Evolutionary conservation across 2,797 vertebrate genomes (phyloP).

Genomic region (Siniperca obscura): DNA sequence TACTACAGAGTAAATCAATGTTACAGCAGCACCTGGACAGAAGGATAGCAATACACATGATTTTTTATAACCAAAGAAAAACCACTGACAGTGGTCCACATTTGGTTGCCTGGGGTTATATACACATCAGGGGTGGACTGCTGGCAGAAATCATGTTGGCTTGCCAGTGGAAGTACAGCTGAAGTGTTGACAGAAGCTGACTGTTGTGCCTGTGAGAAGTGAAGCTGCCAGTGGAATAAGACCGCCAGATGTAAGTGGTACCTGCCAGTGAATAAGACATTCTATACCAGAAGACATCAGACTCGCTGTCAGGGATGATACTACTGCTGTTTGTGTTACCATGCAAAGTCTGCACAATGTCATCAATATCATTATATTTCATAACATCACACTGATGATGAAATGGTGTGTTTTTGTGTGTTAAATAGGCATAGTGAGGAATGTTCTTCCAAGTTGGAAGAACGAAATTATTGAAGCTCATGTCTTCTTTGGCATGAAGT

Average conservation of each 20-base stretch:
- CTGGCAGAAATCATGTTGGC: slow-evolving; percentile 45
- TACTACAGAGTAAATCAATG: slow-evolving; percentile 6
- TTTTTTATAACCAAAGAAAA: slow-evolving; percentile 4
- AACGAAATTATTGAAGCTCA: slow-evolving; percentile 26
- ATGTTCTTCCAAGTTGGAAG: not conserved
- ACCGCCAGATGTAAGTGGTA: slow-evolving; percentile 30
- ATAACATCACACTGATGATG: slow-evolving; percentile 7
- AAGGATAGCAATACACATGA: not conserved
- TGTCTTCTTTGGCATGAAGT: slow-evolving; percentile 18
- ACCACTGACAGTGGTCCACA: slow-evolving; percentile 24
- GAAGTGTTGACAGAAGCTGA: slow-evolving; percentile 63
- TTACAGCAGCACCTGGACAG: slow-evolving; percentile 19
- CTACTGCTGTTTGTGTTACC: slow-evolving; percentile 6
- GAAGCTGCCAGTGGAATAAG: slow-evolving; percentile 51
- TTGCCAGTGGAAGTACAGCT: slow-evolving; percentile 35
- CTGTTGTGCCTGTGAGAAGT: slow-evolving; percentile 44
- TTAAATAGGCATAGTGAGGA: not conserved
- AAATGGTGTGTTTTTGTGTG: not conserved
- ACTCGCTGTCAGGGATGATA: slow-evolving; percentile 27
- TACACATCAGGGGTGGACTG: slow-evolving; percentile 34
- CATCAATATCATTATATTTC: slow-evolving; percentile 1
- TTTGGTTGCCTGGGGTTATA: slow-evolving; percentile 31
- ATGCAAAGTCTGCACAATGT: slow-evolving; percentile 16
- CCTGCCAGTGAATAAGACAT: slow-evolving; percentile 38
- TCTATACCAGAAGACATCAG: slow-evolving; percentile 34